Percentiles rank a stretch among this genome's conserved stretches.
Evolutionary conservation across 2,113 vertebrate species (phyloP).

Genomic region (Monarcha castaneiventris): DNA sequence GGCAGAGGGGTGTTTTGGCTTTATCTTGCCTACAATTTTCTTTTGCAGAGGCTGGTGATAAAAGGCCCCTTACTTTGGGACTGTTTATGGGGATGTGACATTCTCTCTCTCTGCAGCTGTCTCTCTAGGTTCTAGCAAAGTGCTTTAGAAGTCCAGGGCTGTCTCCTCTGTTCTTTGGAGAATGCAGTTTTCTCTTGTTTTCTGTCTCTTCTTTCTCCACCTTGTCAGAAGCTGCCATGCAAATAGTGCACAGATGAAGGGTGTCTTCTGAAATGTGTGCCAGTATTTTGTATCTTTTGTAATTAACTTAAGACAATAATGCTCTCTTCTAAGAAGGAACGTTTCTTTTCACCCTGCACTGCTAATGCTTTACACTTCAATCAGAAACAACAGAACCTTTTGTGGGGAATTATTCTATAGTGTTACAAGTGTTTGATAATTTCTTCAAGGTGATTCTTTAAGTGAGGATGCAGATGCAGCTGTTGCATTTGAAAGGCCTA

Average conservation of each 20-base stretch:
- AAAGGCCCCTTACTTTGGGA: not conserved
- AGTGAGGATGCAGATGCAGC: not conserved
- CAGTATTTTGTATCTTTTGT: not conserved
- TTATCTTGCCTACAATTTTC: not conserved
- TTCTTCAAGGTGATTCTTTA: not conserved
- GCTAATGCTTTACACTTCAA: not conserved
- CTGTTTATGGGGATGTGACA: not conserved
- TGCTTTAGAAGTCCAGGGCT: not conserved
- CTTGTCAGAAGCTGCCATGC: not conserved
- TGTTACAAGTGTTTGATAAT: not conserved
- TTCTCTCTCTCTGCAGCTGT: not conserved
- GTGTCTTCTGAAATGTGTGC: not conserved
- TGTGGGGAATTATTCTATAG: not conserved
- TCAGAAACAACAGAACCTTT: not conserved
- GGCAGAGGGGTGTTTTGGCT: not conserved
- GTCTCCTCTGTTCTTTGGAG: not conserved
- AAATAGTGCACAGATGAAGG: not conserved
- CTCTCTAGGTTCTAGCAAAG: not conserved
- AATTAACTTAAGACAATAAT: not conserved
- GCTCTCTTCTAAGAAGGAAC: not conserved
- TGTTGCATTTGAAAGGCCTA: not conserved
- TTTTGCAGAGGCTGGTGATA: not conserved
- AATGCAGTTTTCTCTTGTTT: not conserved
- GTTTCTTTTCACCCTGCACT: not conserved
- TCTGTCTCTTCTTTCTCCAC: not conserved